Conservation (phyloP, 1,140 invertebrate species). For the Pentalonia nigronervosa region DNA sequence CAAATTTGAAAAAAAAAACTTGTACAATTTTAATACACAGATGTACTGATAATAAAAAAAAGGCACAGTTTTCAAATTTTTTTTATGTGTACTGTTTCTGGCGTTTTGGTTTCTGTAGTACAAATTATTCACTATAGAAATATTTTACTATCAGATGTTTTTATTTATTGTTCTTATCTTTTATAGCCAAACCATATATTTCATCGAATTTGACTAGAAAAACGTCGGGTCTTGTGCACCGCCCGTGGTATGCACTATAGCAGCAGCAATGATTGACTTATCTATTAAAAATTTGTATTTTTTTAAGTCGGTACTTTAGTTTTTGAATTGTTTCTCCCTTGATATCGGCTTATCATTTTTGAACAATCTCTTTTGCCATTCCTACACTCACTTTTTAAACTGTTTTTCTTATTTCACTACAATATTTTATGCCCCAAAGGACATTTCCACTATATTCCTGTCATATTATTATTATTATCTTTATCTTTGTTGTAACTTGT, state of each 20-base stretch:
- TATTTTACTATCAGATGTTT: background rate
- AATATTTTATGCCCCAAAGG: slow-evolving; percentile 11
- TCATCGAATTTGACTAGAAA: background rate
- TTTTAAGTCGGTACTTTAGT: background rate
- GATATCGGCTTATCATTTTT: slow-evolving; percentile 34
- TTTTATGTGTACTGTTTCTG: background rate
- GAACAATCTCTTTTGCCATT: slow-evolving; percentile 20
- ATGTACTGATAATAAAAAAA: background rate
- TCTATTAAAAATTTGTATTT: background rate
- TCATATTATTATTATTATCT: slow-evolving; percentile 28
- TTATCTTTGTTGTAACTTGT: too few species aligned
- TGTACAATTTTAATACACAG: background rate
- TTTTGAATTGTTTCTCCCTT: slow-evolving; percentile 31
- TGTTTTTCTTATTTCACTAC: background rate
- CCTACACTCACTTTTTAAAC: background rate
- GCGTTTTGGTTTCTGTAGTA: background rate
- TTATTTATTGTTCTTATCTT: background rate
- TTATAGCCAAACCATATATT: background rate
- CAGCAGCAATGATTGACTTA: background rate
- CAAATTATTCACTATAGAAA: background rate
- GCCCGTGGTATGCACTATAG: background rate
- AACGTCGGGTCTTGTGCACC: background rate
- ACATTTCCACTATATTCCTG: slow-evolving; percentile 24
- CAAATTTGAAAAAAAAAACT: background rate
- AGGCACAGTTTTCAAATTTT: background rate